Conservation (phyloP, 1,140 invertebrate species). For the Papilio helenus region DNA sequence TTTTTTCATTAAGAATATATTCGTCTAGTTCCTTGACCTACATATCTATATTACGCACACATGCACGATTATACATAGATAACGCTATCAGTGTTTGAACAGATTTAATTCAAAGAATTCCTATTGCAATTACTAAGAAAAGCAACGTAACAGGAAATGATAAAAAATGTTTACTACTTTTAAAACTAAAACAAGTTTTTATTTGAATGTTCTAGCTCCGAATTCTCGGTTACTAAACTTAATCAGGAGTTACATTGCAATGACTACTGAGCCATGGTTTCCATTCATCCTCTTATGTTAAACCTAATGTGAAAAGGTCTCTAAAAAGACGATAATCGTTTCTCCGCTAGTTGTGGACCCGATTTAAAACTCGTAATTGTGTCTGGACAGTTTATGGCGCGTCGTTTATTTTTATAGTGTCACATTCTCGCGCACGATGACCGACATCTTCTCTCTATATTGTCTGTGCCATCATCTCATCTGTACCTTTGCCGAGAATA, state of each 20-base stretch:
- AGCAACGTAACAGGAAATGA: neutral
- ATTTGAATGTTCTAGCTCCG: neutral
- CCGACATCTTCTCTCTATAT: slow-evolving; percentile 17
- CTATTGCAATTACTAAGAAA: neutral
- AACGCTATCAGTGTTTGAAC: slow-evolving; percentile 2
- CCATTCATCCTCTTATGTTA: neutral
- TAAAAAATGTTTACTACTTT: neutral
- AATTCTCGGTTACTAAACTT: neutral
- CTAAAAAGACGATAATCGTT: neutral
- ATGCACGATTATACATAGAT: neutral
- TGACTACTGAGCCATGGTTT: neutral
- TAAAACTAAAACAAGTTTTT: neutral
- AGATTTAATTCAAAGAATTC: neutral
- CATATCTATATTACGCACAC: neutral
- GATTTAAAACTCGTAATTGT: slow-evolving; percentile 33
- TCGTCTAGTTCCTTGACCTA: slow-evolving; percentile 7
- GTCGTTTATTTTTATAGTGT: slow-evolving; percentile 37
- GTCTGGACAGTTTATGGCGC: slow-evolving; percentile 17
- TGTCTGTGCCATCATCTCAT: slow-evolving; percentile 12
- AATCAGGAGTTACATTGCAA: neutral
- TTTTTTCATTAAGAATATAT: slow-evolving; percentile 1
- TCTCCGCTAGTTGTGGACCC: slow-evolving; percentile 15
- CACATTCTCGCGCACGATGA: slow-evolving; percentile 20
- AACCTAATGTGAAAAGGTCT: neutral
- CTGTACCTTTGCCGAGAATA: slow-evolving; percentile 14